Conservation (phyloP, 23 tunicate genomes). For the Trididemnum clinides region DNA sequence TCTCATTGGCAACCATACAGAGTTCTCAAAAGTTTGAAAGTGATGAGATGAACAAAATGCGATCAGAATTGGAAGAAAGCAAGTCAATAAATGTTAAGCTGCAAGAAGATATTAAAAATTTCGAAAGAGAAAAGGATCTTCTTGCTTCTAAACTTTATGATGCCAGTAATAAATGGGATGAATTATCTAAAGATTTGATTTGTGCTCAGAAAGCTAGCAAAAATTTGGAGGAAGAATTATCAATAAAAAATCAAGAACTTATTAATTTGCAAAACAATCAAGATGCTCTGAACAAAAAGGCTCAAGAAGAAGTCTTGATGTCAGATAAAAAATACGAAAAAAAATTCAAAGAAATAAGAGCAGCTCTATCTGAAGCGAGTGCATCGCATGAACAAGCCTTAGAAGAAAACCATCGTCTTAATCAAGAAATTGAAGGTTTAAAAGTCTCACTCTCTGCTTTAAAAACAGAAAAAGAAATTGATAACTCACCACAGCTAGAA, state of each 20-base stretch:
- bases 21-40: too few relatives aligned
- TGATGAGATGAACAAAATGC: neutral
- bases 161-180: neutral
- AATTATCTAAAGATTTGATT: neutral
- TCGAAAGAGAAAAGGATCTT: neutral
- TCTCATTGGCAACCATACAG: constrained; percentile 51
- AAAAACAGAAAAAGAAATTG: neutral
- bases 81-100: too few relatives aligned
- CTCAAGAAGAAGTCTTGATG: neutral
- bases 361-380: neutral
- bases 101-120: too few relatives aligned
- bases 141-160: neutral
- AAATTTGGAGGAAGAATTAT: neutral
- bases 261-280: neutral
- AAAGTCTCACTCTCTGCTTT: neutral
- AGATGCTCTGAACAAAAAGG: neutral
- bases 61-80: neutral
- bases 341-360: neutral
- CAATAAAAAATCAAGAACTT: neutral
- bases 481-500: too few relatives aligned
- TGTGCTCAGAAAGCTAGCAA: neutral
- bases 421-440: neutral
- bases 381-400: neutral
- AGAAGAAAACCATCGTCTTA: neutral
- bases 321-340: neutral